Evolutionary conservation across 2,888 invertebrate genomes (phyloP).

Genomic region (Drosophila imparisetae): DNA sequence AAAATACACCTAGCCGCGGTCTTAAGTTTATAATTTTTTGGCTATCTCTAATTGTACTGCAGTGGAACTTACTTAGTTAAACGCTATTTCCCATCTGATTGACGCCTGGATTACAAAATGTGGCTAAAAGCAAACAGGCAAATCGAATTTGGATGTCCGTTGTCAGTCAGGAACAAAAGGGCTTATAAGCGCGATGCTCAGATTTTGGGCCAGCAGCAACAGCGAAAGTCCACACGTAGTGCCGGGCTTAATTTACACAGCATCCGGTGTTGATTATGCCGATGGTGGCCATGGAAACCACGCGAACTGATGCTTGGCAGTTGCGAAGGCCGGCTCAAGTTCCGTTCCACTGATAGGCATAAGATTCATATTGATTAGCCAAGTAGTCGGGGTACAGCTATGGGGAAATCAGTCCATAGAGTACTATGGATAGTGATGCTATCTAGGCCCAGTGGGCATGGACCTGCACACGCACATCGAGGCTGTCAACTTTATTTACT

Average conservation of each 20-base stretch:
- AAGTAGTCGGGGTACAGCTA: conserved; percentile 41
- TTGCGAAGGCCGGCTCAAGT: conserved; percentile 26
- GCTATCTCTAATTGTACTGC: conserved; percentile 23
- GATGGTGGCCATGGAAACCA: conserved; percentile 21
- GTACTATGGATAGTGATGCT: not conserved
- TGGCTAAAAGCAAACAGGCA: conserved; percentile 1
- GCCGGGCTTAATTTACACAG: conserved; percentile 64
- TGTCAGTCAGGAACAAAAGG: conserved; percentile 24
- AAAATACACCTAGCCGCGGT: conserved; percentile 53
- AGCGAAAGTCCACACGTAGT: conserved; percentile 23
- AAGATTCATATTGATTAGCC: conserved; percentile 74
- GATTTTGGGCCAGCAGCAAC: not conserved
- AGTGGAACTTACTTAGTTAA: conserved; percentile 36
- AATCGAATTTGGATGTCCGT: conserved; percentile 44
- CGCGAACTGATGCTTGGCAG: conserved; percentile 15
- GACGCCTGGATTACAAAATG: conserved; percentile 35
- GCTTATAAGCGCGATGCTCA: conserved; percentile 18
- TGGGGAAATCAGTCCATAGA: conserved; percentile 65
- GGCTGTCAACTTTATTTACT: conserved; percentile 77
- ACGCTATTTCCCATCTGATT: conserved; percentile 41
- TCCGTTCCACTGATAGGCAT: conserved; percentile 44
- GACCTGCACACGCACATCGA: conserved; percentile 35
- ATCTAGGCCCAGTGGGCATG: conserved; percentile 36
- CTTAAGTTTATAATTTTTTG: conserved; percentile 2
- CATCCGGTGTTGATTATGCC: conserved; percentile 72